Percentiles rank a stretch among this genome's conserved stretches.
These are phyloP conservation scores for Silurus lanzhouensis DNA, from an alignment of 2,797 vertebrate species.

Conservation along the genomic window DNA sequence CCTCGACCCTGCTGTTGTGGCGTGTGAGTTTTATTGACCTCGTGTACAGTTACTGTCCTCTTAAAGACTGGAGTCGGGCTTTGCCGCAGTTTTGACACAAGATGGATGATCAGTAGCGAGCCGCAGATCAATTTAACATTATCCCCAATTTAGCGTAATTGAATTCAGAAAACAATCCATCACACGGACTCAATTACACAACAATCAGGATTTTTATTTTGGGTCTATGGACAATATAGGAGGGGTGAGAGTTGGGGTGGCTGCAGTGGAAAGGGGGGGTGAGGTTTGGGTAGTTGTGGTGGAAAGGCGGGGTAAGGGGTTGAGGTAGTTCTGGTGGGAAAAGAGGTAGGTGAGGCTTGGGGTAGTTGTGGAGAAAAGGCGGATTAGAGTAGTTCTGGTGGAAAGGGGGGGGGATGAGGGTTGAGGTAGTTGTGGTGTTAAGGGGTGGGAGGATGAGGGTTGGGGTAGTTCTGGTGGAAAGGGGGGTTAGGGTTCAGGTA, in stretches of 20 bases:
- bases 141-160: constrained; percentile 65
- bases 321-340: not conserved
- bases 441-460: no score
- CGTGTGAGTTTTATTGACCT: constrained; percentile 40
- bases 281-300: not conserved
- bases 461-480: no score
- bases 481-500: no score
- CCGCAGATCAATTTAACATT: constrained; percentile 64
- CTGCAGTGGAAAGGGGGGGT: not conserved
- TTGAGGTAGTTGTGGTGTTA: no score
- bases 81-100: constrained; percentile 55
- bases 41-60: constrained; percentile 50
- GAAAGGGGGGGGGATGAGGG: no score
- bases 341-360: no score
- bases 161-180: constrained; percentile 65
- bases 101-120: constrained; percentile 59
- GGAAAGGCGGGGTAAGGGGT: not conserved
- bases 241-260: not conserved
- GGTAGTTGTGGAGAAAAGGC: no score
- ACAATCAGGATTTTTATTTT: constrained; percentile 54
- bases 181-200: constrained; percentile 62
- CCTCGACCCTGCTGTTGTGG: not conserved
- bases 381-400: no score
- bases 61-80: constrained; percentile 54
- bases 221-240: not conserved